Base-by-base conservation (phyloP, 2,113 vertebrate species). In the Micronisus gabar region DNA sequence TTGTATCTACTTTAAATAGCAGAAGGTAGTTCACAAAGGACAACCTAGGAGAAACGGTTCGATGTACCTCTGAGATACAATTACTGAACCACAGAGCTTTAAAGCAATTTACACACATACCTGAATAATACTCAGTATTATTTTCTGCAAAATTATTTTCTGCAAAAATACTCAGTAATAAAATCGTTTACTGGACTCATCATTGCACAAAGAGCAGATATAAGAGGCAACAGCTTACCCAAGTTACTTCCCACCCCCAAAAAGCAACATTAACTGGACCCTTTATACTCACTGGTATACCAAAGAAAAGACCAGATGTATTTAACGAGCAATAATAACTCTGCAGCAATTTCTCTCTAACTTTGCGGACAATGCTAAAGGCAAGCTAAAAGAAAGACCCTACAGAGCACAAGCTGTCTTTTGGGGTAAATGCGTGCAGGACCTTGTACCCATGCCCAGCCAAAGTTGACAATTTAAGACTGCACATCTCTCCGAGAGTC, bases 1-100 rank as follows among this genome's bases (percentile, higher is more conserved):
- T 18, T 71, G 75, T 66, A 32, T 6, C 68, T 88, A 11, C 92
- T 59, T 88, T 63, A 95, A 96, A 96, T 76, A 97, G 95, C 79
- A 90, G 79, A 72, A 81, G 73, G 84, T 38, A 62, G 47, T 7
- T 86, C 65, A 61, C 5, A 81, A 80, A 93, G 89, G 87, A 89
- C 83, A 91, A 12, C 29, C 45, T 11, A 25, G 89, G 45, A 85
- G 83, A 85, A 84, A 79, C 3, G 36, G 74, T 15, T 82, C 8
- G 0, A 3, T 7, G 76, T 2, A 63, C 43, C 62, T 62, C 59
- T 15, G 72, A 72, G 81, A 34, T 3, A 66, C 43, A 36, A 15
- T 4, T 58, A 9, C 62, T n/a, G 67, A 83, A 38, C 40, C 62
- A 15, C 11, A 63, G 61, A 67, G 62, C 40, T 45, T 48, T 13